Evolutionary conservation across 2,113 vertebrate species (phyloP), one percentile per base, ranked within the genome.

Genomic region (Spermophilus dauricus): DNA sequence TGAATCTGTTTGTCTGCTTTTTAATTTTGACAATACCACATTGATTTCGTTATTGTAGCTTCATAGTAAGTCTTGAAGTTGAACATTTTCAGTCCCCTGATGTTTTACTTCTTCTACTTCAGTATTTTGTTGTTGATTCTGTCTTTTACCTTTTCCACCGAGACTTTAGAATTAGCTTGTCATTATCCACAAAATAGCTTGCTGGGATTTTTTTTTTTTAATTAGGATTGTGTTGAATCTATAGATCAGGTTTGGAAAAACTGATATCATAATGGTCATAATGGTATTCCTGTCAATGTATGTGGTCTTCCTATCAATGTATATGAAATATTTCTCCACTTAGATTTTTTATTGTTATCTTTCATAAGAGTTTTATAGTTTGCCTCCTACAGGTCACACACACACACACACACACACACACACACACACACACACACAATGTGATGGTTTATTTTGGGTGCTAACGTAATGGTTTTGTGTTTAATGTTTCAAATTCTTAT

Each of bases 391-490:
- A 58, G 56, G 45, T 45, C 8, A 45, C 45, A 45, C 45, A 45
- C 45, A 45, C 45, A 45, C 42, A 42, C n/a, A n/a, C n/a, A n/a
- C 42, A 42, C 42, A 5, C 42, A 42, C 42, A 42, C 42, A 42
- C 42, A 42, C 45, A 45, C 45, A 45, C 45, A 45, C 45, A 8
- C 45, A 45, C 45, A 45, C 45, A 45, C 8, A 45, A 45, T 45
- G 48, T 51, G 48, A 51, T 51, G 69, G n/a, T 86, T 94, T 91
- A 20, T 86, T 96, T 91, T 65, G 86, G 34, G 37, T 86, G 32
- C 67, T 87, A 70, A 70, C 82, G 1, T 85, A 89, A 82, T 69
- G 42, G 53, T 24, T 0, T 65, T 81, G 34, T 42, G 13, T 73
- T 85, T 85, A 39, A 73, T 80, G 30, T 75, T 90, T 94, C 81